Percentiles rank a stretch among this genome's conserved stretches.
phyloP scores from a whole-genome alignment of 2,888 invertebrate species.

The Bellardia bayeri region DNA sequence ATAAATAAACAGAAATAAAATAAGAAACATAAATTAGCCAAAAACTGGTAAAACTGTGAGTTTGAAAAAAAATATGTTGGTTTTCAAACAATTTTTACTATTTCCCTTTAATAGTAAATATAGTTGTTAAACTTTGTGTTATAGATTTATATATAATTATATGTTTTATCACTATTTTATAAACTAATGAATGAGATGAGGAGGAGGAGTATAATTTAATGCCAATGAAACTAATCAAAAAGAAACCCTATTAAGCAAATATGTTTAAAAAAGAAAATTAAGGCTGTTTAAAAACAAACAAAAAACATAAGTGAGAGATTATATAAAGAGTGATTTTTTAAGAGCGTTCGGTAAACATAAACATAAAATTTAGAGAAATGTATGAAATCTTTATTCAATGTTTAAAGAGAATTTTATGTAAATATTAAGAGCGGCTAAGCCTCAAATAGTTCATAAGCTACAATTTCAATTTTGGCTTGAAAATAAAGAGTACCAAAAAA shows the following conservation, averaged over 20 bases:
- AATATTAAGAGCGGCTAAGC: too few relatives aligned
- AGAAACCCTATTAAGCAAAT: conserved; percentile 54
- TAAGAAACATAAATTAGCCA: conserved; percentile 14
- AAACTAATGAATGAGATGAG: conserved; percentile 42
- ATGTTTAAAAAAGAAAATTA: conserved; percentile 51
- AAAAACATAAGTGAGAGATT: too few relatives aligned
- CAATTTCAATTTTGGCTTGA: too few relatives aligned
- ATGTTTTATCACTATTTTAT: background rate
- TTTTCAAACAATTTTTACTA: conserved; percentile 5
- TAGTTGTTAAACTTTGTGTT: conserved; percentile 2
- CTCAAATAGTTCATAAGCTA: too few relatives aligned
- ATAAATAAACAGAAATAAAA: conserved; percentile 24
- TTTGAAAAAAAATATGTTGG: background rate
- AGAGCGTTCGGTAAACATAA: too few relatives aligned
- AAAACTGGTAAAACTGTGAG: background rate
- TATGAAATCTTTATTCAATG: too few relatives aligned
- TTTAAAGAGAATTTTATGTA: too few relatives aligned
- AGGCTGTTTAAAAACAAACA: conserved; percentile 10
- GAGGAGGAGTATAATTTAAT: conserved; percentile 25
- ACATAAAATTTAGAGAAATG: too few relatives aligned
- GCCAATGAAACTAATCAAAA: conserved; percentile 54
- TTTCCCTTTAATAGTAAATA: background rate
- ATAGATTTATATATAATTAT: background rate
- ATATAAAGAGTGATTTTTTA: too few relatives aligned
- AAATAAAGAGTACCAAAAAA: too few relatives aligned